Base-by-base conservation (phyloP, 1,140 invertebrate genomes). In the Heterodera carotae region DNA sequence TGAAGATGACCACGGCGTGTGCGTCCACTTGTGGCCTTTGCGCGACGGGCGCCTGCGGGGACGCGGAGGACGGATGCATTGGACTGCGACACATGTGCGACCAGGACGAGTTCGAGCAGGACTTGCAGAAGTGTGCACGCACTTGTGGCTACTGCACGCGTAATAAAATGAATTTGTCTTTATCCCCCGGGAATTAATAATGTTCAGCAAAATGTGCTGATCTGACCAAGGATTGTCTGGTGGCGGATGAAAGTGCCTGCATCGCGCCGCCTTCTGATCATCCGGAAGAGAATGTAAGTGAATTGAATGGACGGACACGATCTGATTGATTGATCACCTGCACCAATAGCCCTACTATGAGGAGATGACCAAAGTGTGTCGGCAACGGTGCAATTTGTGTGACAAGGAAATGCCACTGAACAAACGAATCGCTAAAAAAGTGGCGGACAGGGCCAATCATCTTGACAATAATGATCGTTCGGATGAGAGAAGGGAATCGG, bases 1-100 rank as follows among this genome's bases (percentile, higher is more conserved):
- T 39, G 15, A 36, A 39, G 67, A 77, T 77, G 76, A 8, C 34
- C 18, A 71, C 39, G 22, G 29, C 76, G 4, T 77, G 76, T 60
- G 70, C 76, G 33, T 43, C 76, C 31, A 76, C 39, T 18, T 77
- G 69, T 48, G 76, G 76, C 31, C 43, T 56, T 8, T 77, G 76
- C 48, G 27, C 68, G 22, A 10, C 12, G 39, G 76, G 76, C 6
- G 33, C 36, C 18, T 77, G 76, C 48, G 53, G 25, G 39, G 64
- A 76, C 15, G 25, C 27, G 6, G 43, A 43, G 53, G 64, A 76
- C 48, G 69, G 56, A 5, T 77, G 76, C 48, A 77, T 77, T 43
- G 29, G 22, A 25, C 59, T 74, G 22, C n/a, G 48, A 18, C n/a
- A 68, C 39, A 71, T 69, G 76, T 77, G 76, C 66, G 68, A 77